phyloP scores from a whole-genome alignment of 2,797 vertebrate species.

The Lindbergichthys nudifrons region DNA sequence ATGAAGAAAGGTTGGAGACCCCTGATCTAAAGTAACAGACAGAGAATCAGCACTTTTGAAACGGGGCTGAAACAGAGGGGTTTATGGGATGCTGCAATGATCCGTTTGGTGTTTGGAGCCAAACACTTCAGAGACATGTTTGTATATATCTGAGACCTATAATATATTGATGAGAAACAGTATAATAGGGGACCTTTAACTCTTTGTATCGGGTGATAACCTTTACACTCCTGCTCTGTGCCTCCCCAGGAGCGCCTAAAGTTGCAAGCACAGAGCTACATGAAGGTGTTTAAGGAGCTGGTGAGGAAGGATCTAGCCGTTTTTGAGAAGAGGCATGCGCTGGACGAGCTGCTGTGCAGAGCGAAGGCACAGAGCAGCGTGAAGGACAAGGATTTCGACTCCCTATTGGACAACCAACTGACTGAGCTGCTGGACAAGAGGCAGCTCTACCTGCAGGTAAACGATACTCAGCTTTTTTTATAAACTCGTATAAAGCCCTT shows the following conservation, averaged over 20 bases:
- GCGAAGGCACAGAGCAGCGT: slow-evolving; percentile 27
- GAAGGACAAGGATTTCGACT: slow-evolving; percentile 46
- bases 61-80: too few species aligned
- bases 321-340: slow-evolving; percentile 77
- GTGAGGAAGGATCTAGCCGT: slow-evolving; percentile 65
- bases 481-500: too few species aligned
- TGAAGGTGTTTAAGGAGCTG: slow-evolving; percentile 56
- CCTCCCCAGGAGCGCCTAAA: slow-evolving; percentile 49
- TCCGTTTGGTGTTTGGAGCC: too few species aligned
- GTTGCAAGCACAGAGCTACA: slow-evolving; percentile 27
- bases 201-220: background rate
- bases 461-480: background rate
- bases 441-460: slow-evolving; percentile 73
- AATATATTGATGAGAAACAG: too few species aligned
- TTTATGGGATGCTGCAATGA: too few species aligned
- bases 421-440: slow-evolving; percentile 71
- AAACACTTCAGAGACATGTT: too few species aligned
- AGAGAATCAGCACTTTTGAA: too few species aligned
- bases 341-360: slow-evolving; percentile 73
- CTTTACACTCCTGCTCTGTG: background rate
- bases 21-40: too few species aligned
- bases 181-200: too few species aligned
- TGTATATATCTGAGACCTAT: too few species aligned
- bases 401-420: slow-evolving; percentile 64
- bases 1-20: too few species aligned